These are phyloP conservation scores for Trichonephila clavata DNA, from an alignment of 1,140 invertebrate species.

Conservation along the genomic window DNA sequence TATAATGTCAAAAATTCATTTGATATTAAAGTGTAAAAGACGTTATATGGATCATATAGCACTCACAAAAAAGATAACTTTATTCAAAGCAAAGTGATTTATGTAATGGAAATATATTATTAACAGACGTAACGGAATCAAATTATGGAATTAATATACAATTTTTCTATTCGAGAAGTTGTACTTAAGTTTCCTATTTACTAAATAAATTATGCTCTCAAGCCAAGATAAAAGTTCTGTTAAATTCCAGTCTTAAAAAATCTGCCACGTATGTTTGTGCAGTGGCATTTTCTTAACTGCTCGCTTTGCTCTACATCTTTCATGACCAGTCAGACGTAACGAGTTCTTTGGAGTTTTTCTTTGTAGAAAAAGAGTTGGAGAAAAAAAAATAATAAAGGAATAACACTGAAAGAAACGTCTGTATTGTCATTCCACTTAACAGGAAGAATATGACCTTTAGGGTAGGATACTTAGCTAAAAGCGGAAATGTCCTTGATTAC, in stretches of 20 bases:
- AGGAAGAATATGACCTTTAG: conserved; percentile 12
- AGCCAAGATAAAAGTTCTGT: too few relatives aligned
- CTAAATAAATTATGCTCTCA: too few relatives aligned
- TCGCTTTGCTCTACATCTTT: conserved; percentile 38
- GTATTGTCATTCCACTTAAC: conserved; percentile 28
- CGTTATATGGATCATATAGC: too few relatives aligned
- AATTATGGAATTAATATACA: too few relatives aligned
- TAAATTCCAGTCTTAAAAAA: background rate
- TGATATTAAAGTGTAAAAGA: too few relatives aligned
- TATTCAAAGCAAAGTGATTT: too few relatives aligned
- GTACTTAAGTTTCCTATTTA: too few relatives aligned
- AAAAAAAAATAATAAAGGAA: background rate
- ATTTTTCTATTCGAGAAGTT: too few relatives aligned
- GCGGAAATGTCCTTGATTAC: conserved; percentile 53
- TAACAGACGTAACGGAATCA: too few relatives aligned
- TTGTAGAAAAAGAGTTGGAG: background rate
- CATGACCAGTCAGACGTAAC: conserved; percentile 34
- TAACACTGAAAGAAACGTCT: background rate
- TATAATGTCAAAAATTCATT: too few relatives aligned
- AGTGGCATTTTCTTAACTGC: conserved; percentile 1
- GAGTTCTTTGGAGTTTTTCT: background rate
- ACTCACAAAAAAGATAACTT: too few relatives aligned
- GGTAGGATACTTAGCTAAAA: background rate
- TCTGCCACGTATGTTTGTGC: background rate
- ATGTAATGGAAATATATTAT: too few relatives aligned